A percentile compares a stretch with the other conserved stretches of the same genome.
Conservation (phyloP, 1,140 invertebrate species). For the Eufriesea mexicana region DNA sequence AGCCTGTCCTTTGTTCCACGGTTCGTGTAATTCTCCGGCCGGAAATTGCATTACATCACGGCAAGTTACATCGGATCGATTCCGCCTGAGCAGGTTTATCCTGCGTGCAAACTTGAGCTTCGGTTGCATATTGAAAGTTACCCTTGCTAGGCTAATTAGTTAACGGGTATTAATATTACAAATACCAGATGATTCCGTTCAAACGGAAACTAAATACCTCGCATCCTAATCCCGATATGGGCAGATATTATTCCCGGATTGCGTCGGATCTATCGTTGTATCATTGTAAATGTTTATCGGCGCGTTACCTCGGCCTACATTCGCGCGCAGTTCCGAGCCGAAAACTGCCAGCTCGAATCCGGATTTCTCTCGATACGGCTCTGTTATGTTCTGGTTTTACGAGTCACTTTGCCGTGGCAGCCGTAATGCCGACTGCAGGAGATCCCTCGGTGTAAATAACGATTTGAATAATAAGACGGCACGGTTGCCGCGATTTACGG, state of each 20-base stretch:
- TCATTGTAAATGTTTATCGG: constrained; percentile 35
- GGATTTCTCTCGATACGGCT: constrained; percentile 12
- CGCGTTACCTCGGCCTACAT: constrained; percentile 20
- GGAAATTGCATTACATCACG: constrained; percentile 24
- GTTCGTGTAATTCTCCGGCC: not conserved
- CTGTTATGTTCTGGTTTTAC: constrained; percentile 6
- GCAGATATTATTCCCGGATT: not conserved
- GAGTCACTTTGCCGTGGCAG: not conserved
- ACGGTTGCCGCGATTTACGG: constrained; percentile 6
- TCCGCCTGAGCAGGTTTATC: constrained; percentile 2
- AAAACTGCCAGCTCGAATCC: not conserved
- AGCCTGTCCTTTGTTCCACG: not conserved
- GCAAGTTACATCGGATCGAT: constrained; percentile 43
- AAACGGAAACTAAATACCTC: constrained; percentile 14
- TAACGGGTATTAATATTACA: constrained; percentile 31
- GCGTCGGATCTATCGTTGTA: no score
- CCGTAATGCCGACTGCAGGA: not conserved
- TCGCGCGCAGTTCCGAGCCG: not conserved
- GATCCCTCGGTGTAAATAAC: constrained; percentile 8
- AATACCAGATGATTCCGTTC: not conserved
- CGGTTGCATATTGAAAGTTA: constrained; percentile 30
- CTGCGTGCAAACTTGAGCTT: constrained; percentile 25
- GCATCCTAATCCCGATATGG: not conserved
- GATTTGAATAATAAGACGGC: constrained; percentile 7
- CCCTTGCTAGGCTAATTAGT: constrained; percentile 31